Evolutionary conservation across 2,888 invertebrate species (phyloP).

Genomic region (Hydropsyche betteni): DNA sequence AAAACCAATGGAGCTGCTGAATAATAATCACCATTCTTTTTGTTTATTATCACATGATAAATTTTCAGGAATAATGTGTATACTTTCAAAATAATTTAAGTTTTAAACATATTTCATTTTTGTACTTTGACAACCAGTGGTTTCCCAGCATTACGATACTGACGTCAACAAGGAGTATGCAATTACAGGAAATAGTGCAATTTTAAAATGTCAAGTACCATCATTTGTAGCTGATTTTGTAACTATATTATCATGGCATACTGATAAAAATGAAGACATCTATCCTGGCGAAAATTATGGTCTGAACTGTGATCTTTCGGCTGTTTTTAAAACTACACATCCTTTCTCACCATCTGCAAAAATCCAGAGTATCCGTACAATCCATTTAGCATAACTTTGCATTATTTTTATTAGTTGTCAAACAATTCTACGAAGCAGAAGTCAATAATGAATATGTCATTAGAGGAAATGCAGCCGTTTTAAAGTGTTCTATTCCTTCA

Average conservation of each 20-base stretch:
- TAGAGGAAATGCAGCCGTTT: constrained; percentile 86
- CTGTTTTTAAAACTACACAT: constrained; percentile 40
- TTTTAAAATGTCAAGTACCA: constrained; percentile 84
- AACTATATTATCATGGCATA: constrained; percentile 82
- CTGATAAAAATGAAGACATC: constrained; percentile 77
- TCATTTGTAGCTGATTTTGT: constrained; percentile 90
- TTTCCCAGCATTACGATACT: constrained; percentile 82
- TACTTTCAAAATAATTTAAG: background rate
- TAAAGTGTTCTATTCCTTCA: constrained; percentile 90
- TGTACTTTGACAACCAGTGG: constrained; percentile 64
- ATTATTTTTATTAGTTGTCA: constrained; percentile 74
- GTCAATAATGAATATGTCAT: constrained; percentile 93
- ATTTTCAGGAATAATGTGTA: background rate
- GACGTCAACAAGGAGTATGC: constrained; percentile 88
- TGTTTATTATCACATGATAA: background rate
- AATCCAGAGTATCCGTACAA: constrained; percentile 16
- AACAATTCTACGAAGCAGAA: constrained; percentile 90
- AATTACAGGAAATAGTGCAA: constrained; percentile 82
- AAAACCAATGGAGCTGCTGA: no score
- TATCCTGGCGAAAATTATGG: constrained; percentile 65
- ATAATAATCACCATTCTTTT: background rate
- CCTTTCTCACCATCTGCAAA: constrained; percentile 39
- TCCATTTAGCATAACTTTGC: constrained; percentile 6
- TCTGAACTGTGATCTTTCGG: constrained; percentile 28
- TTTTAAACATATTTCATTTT: background rate